phyloP scores from a whole-genome alignment of 2,113 vertebrate species.

The Ochotona curzoniae region DNA sequence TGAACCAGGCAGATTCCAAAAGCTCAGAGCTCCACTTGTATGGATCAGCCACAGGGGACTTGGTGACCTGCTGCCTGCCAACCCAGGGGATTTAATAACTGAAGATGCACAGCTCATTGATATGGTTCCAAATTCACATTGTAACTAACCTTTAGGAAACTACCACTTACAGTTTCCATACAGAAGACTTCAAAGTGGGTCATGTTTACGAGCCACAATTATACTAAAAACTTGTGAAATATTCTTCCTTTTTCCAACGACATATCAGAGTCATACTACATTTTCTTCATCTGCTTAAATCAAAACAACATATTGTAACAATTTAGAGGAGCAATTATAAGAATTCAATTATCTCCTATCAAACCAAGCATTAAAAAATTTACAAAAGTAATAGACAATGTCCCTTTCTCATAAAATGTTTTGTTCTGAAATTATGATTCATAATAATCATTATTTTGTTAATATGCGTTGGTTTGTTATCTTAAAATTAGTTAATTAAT shows the following conservation, averaged over 20 bases:
- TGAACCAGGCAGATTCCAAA: no score
- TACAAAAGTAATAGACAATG: constrained; percentile 40
- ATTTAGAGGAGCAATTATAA: constrained; percentile 26
- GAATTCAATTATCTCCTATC: constrained; percentile 45
- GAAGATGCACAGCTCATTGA: constrained; percentile 6
- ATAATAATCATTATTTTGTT: constrained; percentile 41
- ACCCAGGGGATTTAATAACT: constrained; percentile 2
- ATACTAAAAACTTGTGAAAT: not conserved
- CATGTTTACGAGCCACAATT: not conserved
- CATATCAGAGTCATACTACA: not conserved
- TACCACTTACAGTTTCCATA: not conserved
- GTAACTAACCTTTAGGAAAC: constrained; percentile 11
- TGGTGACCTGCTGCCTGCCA: not conserved
- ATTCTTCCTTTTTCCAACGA: not conserved
- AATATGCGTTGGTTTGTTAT: not conserved
- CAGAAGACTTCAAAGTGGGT: not conserved
- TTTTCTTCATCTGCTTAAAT: constrained; percentile 34
- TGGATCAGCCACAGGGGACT: no score
- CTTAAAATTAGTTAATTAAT: constrained; percentile 48
- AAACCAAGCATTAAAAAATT: constrained; percentile 20
- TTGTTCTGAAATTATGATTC: constrained; percentile 46
- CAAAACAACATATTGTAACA: constrained; percentile 18
- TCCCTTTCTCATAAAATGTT: not conserved
- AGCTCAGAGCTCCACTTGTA: no score
- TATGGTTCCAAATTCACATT: not conserved